These are phyloP conservation scores for Lymantria monacha DNA, from an alignment of 2,888 invertebrate species.

Conservation along the genomic window DNA sequence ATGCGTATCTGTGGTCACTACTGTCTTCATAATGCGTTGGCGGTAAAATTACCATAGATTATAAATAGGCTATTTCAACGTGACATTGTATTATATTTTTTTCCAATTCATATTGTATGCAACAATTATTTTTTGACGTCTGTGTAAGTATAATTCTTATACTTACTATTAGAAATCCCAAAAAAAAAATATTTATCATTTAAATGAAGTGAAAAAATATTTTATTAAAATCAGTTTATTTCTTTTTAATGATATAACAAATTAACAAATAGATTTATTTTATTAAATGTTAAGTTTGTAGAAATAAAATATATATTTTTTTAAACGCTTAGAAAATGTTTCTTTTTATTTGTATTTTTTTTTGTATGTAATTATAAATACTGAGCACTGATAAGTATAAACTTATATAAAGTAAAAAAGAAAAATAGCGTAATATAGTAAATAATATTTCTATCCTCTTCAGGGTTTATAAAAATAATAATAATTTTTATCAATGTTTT, in stretches of 20 bases:
- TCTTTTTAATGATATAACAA: too few relatives aligned
- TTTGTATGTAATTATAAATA: not conserved
- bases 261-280: too few relatives aligned
- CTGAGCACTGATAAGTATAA: not conserved
- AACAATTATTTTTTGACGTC: too few relatives aligned
- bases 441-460: slow-evolving; percentile 17
- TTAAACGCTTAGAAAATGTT: too few relatives aligned
- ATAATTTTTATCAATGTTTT: slow-evolving; percentile 1
- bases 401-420: not conserved
- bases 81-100: not conserved
- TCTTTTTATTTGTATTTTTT: too few relatives aligned
- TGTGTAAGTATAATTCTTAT: too few relatives aligned
- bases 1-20: slow-evolving; percentile 53
- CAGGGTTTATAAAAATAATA: slow-evolving; percentile 19
- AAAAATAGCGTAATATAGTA: slow-evolving; percentile 1
- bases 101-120: not conserved
- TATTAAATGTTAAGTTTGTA: too few relatives aligned
- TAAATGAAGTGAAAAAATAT: too few relatives aligned
- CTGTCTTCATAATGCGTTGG: slow-evolving; percentile 41
- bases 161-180: not conserved
- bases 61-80: not conserved
- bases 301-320: too few relatives aligned
- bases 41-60: slow-evolving; percentile 32
- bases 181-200: not conserved
- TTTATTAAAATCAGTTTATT: too few relatives aligned